phyloP scores from a whole-genome alignment of 2,797 vertebrate species.

The Mormyrops attenuatus region DNA sequence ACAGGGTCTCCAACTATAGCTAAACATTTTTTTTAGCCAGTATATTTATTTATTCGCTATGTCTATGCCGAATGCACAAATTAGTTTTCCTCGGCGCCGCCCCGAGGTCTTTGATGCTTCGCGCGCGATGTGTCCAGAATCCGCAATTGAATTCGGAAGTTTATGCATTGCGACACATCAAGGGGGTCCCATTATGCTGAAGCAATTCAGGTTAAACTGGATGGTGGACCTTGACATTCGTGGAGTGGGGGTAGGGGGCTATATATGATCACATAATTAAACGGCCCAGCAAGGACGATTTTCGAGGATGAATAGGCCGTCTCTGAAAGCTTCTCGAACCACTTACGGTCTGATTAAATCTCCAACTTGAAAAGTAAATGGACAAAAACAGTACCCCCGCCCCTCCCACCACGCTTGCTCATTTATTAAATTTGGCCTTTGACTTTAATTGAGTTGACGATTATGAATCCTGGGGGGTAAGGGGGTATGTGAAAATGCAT shows the following conservation, averaged over 20 bases:
- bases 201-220: not conserved
- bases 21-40: not conserved
- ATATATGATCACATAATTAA: not conserved
- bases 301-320: slow-evolving; percentile 31
- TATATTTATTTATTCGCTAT: not conserved
- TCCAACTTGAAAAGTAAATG: not conserved
- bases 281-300: slow-evolving; percentile 34
- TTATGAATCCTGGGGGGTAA: not conserved
- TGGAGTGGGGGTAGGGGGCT: not conserved
- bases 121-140: not conserved
- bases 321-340: slow-evolving; percentile 32
- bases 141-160: not conserved
- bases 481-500: not conserved
- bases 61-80: not conserved
- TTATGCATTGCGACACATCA: not conserved
- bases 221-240: not conserved
- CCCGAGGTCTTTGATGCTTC: not conserved
- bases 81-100: not conserved
- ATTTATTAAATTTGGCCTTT: slow-evolving; percentile 4
- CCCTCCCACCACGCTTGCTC: not conserved
- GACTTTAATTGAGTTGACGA: not conserved
- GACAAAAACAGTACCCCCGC: not conserved
- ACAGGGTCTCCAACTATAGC: not conserved
- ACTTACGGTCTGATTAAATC: slow-evolving; percentile 16
- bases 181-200: not conserved